A percentile compares a stretch with the other conserved stretches of the same genome.
Conservation (phyloP, 2,888 invertebrate genomes). For the Thera obeliscata region DNA sequence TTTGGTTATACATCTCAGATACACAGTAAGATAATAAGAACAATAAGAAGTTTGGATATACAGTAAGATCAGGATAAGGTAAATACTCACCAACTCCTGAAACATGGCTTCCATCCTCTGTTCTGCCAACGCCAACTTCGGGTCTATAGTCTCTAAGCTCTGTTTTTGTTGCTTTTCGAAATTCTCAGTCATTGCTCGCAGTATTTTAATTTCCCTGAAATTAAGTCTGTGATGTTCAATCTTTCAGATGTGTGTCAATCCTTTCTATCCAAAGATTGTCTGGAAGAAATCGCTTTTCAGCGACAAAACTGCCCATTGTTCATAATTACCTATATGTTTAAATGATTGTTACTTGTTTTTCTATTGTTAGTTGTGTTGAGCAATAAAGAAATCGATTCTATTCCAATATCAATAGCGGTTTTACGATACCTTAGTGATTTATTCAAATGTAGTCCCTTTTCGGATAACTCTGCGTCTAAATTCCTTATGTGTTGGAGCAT, state of each 20-base stretch:
- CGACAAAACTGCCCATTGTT: too few species aligned
- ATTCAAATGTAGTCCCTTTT: slow-evolving; percentile 82
- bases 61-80: neutral
- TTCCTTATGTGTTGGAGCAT: slow-evolving; percentile 83
- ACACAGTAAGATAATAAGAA: too few species aligned
- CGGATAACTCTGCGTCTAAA: slow-evolving; percentile 82
- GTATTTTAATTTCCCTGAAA: slow-evolving; percentile 80
- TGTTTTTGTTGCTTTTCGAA: slow-evolving; percentile 68
- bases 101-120: slow-evolving; percentile 84
- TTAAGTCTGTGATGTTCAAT: neutral
- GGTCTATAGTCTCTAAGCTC: slow-evolving; percentile 58
- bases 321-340: too few species aligned
- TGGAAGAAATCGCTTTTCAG: too few species aligned
- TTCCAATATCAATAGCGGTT: neutral
- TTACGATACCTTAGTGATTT: slow-evolving; percentile 68
- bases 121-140: slow-evolving; percentile 78
- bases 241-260: neutral
- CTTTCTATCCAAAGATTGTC: too few species aligned
- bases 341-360: too few species aligned
- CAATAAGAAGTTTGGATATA: too few species aligned
- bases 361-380: too few species aligned
- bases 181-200: slow-evolving; percentile 79
- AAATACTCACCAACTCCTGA: slow-evolving; percentile 81
- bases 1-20: neutral
- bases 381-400: too few species aligned